phyloP scores from a whole-genome alignment of 2,888 invertebrate species.

The Cerastis leucographa region DNA sequence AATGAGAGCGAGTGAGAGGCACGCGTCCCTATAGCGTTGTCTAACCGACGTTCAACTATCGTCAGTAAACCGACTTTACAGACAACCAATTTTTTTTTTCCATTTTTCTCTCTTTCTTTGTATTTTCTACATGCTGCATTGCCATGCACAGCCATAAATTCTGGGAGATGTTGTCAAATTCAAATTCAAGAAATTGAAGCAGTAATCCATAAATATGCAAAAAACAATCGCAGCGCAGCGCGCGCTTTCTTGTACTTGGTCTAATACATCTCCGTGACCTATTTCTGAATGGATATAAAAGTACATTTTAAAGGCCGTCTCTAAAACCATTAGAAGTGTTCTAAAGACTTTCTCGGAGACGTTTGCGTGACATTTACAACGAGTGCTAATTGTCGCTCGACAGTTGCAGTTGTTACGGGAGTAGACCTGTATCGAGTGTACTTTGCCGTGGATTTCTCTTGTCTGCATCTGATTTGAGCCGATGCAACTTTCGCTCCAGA shows the following conservation, averaged over 20 bases:
- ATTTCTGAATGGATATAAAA: slow-evolving; percentile 58
- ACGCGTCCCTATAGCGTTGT: no score
- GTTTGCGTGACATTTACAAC: slow-evolving; percentile 86
- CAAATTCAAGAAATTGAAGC: slow-evolving; percentile 60
- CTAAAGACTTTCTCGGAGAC: slow-evolving; percentile 62
- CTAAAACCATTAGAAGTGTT: slow-evolving; percentile 63
- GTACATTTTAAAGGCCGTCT: slow-evolving; percentile 61
- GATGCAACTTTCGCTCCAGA: slow-evolving; percentile 84
- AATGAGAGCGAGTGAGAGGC: no score
- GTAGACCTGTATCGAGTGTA: slow-evolving; percentile 81
- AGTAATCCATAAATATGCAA: slow-evolving; percentile 61
- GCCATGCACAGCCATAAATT: slow-evolving; percentile 35
- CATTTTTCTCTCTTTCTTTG: no score
- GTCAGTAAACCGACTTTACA: no score
- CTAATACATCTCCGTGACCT: slow-evolving; percentile 60
- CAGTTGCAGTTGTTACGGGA: slow-evolving; percentile 79
- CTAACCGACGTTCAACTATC: no score
- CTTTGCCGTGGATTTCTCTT: slow-evolving; percentile 79
- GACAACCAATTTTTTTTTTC: no score
- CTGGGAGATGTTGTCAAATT: slow-evolving; percentile 58
- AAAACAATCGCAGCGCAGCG: slow-evolving; percentile 55
- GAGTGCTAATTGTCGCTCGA: slow-evolving; percentile 83
- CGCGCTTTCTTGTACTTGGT: slow-evolving; percentile 46
- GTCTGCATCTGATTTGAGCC: slow-evolving; percentile 85
- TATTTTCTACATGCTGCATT: slow-evolving; percentile 17